Evolutionary conservation across 2,113 vertebrate species (phyloP).

Genomic region (Sturnus vulgaris): DNA sequence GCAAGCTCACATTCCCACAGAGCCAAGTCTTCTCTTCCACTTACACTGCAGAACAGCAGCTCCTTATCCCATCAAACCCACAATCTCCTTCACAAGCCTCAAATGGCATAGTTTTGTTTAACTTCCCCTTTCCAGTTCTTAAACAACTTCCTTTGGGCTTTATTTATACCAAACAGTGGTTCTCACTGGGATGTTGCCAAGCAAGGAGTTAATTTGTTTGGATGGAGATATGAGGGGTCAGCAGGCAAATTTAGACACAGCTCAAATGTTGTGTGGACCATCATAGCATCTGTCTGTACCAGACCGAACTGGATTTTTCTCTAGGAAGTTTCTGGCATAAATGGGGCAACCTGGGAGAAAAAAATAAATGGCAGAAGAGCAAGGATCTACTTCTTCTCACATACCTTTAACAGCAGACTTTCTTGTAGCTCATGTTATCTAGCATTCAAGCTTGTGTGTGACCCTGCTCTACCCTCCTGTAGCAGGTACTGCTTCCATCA

Average conservation of each 20-base stretch:
- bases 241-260: not conserved
- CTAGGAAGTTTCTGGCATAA: not conserved
- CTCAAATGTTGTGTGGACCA: not conserved
- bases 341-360: not conserved
- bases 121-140: not conserved
- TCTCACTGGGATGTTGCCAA: not conserved
- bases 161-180: not conserved
- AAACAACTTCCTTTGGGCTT: not conserved
- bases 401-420: not conserved
- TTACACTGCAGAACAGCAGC: not conserved
- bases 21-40: not conserved
- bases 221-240: not conserved
- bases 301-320: not conserved
- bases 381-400: not conserved
- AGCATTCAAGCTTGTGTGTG: not conserved
- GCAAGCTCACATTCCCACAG: fast-evolving
- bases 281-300: not conserved
- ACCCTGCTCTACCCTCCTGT: not conserved
- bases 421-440: not conserved
- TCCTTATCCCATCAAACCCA: not conserved
- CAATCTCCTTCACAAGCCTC: not conserved
- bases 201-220: not conserved
- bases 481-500: not conserved
- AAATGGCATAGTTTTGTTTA: conserved; percentile 19
- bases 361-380: not conserved